phyloP scores from a whole-genome alignment of 2,113 vertebrate species.

The Salvator merianae region DNA sequence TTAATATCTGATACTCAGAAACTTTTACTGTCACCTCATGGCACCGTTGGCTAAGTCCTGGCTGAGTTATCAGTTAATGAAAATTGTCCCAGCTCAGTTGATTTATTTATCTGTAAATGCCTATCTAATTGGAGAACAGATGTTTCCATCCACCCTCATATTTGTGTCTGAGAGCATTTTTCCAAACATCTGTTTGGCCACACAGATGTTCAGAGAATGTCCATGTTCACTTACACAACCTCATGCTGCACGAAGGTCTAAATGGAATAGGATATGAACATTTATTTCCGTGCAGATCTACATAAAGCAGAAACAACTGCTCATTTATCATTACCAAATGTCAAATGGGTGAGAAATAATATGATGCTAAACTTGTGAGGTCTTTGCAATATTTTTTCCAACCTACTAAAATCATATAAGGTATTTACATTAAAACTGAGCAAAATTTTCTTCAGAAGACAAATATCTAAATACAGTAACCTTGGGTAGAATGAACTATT shows the following conservation, averaged over 20 bases:
- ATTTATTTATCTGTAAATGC: constrained; percentile 16
- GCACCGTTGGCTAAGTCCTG: not conserved
- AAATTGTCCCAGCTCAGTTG: not conserved
- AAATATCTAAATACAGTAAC: not conserved
- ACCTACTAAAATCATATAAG: not conserved
- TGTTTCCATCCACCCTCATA: not conserved
- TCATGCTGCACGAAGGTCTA: constrained; percentile 46
- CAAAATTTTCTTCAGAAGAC: not conserved
- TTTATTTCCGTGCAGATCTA: constrained; percentile 22
- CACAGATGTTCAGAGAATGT: constrained; percentile 54
- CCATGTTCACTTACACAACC: fast-evolving
- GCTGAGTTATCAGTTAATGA: not conserved
- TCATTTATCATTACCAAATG: not conserved
- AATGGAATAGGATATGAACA: constrained; percentile 37
- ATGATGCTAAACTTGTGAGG: not conserved
- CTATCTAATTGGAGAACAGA: constrained; percentile 46
- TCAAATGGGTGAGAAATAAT: not conserved
- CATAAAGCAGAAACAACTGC: not conserved
- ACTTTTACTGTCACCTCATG: fast-evolving
- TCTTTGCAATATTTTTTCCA: not conserved
- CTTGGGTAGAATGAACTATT: not conserved
- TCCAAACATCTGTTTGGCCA: constrained; percentile 1
- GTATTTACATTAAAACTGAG: not conserved
- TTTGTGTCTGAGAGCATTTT: not conserved
- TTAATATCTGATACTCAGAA: not conserved